Evolutionary conservation across 1,140 invertebrate genomes (phyloP), one percentile per base, ranked within the genome.

Genomic region (Achatina immaculata): DNA sequence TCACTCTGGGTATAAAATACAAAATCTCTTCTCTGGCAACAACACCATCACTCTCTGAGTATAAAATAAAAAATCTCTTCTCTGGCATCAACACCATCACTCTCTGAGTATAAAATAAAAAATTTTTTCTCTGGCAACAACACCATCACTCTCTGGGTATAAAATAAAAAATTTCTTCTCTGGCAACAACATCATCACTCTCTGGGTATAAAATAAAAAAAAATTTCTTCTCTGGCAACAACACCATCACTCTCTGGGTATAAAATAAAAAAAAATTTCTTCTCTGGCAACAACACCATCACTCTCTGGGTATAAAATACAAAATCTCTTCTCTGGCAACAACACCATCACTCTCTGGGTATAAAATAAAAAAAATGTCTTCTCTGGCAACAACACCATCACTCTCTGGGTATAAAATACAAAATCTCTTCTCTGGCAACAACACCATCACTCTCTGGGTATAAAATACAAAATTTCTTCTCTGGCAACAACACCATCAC

Each of bases 401-500:
- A 68, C 14, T 11, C 14, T 14, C 24, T 51, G 48, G 24, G 24
- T 51, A 51, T 51, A 51, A 51, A 51, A 51, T 31, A 48, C 14
- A 16, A 68, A 16, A n/a, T 11, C 11, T 68, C 14, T 21, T n/a
- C 65, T 34, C 14, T 68, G 65, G 65, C 11, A 16, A 11, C 34
- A 34, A 16, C 14, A 68, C 14, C 11, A 21, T 16, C 65, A n/a
- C n/a, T n/a, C n/a, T n/a, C n/a, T n/a, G n/a, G n/a, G n/a, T n/a
- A n/a, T n/a, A n/a, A 51, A 51, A 51, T 31, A 48, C 14, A 16
- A 68, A 66, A 40, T 19, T 69, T 68, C 21, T 75, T 80, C 6
- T 83, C 73, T n/a, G 55, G 72, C 43, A 34, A 51, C 9, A 34
- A 43, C 31, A 28, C 31, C 65, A 7, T 24, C 48, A 62, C n/a